A percentile compares a stretch with the other conserved stretches of the same genome.
These are phyloP conservation scores for Drosophila varians DNA, from an alignment of 1,140 invertebrate genomes.

Conservation along the genomic window DNA sequence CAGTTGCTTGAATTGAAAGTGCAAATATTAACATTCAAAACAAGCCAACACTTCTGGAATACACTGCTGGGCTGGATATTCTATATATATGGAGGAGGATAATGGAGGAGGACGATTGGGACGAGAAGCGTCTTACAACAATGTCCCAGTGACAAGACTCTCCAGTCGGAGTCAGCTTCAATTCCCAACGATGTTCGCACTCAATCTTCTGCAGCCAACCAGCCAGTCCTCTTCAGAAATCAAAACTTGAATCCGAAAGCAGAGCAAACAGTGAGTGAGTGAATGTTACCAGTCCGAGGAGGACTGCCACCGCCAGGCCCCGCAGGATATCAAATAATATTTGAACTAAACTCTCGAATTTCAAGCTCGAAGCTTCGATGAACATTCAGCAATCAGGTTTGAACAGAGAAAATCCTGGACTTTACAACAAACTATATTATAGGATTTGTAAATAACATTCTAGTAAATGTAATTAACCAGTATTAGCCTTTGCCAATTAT, in stretches of 20 bases:
- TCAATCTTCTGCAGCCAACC: constrained; percentile 7
- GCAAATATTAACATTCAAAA: constrained; percentile 82
- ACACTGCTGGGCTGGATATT: constrained; percentile 12
- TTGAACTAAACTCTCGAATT: constrained; percentile 58
- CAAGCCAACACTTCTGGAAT: constrained; percentile 73
- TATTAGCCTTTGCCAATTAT: not conserved
- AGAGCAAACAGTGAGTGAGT: constrained; percentile 70
- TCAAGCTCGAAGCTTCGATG: constrained; percentile 39
- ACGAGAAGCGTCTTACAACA: constrained; percentile 28
- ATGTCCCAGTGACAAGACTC: constrained; percentile 34
- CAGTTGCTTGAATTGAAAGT: constrained; percentile 72
- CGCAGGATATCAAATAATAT: constrained; percentile 77
- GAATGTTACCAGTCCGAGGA: constrained; percentile 35
- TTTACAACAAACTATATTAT: not conserved
- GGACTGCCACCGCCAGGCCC: constrained; percentile 29
- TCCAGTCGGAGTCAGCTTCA: constrained; percentile 12
- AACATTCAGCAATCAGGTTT: constrained; percentile 61
- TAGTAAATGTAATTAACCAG: too few relatives aligned
- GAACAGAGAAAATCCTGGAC: constrained; percentile 1
- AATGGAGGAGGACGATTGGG: constrained; percentile 10
- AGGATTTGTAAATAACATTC: too few relatives aligned
- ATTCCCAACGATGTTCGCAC: constrained; percentile 39
- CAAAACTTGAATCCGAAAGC: constrained; percentile 68
- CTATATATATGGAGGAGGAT: constrained; percentile 15
- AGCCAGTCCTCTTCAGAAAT: constrained; percentile 54